Evolutionary conservation across 2,888 invertebrate genomes (phyloP).

Genomic region (Meandrusa payeni): DNA sequence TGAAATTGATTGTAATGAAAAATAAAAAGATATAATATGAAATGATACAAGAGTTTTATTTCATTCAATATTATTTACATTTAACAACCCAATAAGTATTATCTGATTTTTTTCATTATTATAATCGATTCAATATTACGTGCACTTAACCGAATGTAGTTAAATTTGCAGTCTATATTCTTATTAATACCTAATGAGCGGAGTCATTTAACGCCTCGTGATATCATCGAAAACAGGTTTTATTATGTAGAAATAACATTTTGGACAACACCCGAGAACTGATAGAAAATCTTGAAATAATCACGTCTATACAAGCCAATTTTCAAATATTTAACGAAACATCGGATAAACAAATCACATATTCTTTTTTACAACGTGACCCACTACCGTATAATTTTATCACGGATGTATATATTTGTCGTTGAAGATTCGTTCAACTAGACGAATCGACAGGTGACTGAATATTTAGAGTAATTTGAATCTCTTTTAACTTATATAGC

Average conservation of each 20-base stretch:
- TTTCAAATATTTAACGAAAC: background rate
- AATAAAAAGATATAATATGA: constrained; percentile 6
- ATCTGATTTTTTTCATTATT: background rate
- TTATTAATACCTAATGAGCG: background rate
- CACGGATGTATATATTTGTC: too few relatives aligned
- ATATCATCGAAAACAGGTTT: too few relatives aligned
- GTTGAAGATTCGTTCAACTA: too few relatives aligned
- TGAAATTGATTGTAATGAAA: constrained; percentile 29
- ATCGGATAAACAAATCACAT: background rate
- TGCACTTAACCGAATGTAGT: background rate
- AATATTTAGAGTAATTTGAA: too few relatives aligned
- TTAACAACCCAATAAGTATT: constrained; percentile 9
- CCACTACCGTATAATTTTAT: too few relatives aligned
- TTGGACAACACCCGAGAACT: too few relatives aligned
- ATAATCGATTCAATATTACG: background rate
- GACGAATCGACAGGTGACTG: too few relatives aligned
- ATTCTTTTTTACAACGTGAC: background rate
- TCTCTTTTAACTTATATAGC: too few relatives aligned
- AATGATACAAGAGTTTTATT: constrained; percentile 18
- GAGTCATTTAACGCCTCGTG: too few relatives aligned
- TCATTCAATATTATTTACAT: constrained; percentile 11
- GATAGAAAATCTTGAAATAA: too few relatives aligned
- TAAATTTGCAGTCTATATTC: background rate
- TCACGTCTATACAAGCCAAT: too few relatives aligned
- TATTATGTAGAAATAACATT: too few relatives aligned